Conservation (phyloP, 2,888 invertebrate species). For the Leucoma salicis region DNA sequence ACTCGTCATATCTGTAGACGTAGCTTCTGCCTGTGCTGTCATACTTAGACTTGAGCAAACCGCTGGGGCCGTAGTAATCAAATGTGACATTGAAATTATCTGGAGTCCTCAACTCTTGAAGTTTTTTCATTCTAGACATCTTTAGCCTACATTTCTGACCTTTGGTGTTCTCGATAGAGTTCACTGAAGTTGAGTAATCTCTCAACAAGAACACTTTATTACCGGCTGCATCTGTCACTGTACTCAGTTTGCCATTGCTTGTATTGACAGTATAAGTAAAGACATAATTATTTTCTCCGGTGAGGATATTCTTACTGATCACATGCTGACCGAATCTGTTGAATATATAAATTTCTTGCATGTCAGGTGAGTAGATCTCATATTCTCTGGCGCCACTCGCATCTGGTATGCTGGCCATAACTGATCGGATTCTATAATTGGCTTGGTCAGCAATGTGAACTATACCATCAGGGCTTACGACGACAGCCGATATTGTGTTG, state of each 20-base stretch:
- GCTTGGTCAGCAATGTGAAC: slow-evolving; percentile 98
- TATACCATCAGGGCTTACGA: slow-evolving; percentile 96
- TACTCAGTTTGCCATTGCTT: slow-evolving; percentile 96
- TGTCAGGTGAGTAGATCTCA: slow-evolving; percentile 96
- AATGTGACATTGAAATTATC: slow-evolving; percentile 97
- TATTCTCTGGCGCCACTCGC: slow-evolving; percentile 92
- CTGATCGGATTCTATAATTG: slow-evolving; percentile 92
- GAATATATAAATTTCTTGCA: slow-evolving; percentile 96
- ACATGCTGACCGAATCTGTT: slow-evolving; percentile 97
- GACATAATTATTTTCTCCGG: slow-evolving; percentile 94
- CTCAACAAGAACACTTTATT: slow-evolving; percentile 92
- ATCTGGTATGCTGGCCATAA: slow-evolving; percentile 94
- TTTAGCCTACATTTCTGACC: slow-evolving; percentile 94
- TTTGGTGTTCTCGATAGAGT: slow-evolving; percentile 96
- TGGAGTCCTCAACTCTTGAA: slow-evolving; percentile 94
- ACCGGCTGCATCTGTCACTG: slow-evolving; percentile 96
- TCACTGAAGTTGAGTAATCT: slow-evolving; percentile 93
- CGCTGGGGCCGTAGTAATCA: slow-evolving; percentile 95
- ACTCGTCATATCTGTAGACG: slow-evolving; percentile 97
- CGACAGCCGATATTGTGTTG: slow-evolving; percentile 95
- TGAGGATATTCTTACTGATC: slow-evolving; percentile 96
- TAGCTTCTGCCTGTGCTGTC: slow-evolving; percentile 95
- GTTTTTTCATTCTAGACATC: slow-evolving; percentile 96
- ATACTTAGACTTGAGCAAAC: slow-evolving; percentile 92
- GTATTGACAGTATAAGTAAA: slow-evolving; percentile 98